These are phyloP conservation scores for Morbakka virulenta DNA, from an alignment of 30 jellyfish, hydroid and myxozoan species.

Conservation along the genomic window DNA sequence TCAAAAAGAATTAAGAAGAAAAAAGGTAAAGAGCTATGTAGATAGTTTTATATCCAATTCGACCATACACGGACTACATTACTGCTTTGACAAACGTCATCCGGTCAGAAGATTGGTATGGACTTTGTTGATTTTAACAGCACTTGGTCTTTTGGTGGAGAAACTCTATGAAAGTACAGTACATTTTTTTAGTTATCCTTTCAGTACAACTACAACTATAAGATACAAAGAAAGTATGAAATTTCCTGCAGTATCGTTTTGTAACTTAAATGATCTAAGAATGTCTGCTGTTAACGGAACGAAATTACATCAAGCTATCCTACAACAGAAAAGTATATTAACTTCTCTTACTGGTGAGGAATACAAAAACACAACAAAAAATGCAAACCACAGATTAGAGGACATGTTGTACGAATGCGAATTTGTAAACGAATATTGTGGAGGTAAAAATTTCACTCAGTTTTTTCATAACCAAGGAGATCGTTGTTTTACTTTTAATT, in stretches of 20 bases:
- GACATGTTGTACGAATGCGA: conserved; percentile 72
- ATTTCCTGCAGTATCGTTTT: conserved; percentile 89
- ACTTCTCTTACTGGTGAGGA: conserved; percentile 55
- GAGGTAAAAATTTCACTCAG: conserved; percentile 53
- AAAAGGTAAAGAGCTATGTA: conserved; percentile 29
- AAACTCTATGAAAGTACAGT: conserved; percentile 79
- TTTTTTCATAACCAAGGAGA: conserved; percentile 89
- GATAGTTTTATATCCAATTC: conserved; percentile 54
- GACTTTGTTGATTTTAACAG: conserved; percentile 64
- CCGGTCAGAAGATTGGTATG: conserved; percentile 67
- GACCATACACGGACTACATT: conserved; percentile 86
- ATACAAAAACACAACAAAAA: conserved; percentile 49
- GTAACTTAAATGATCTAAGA: conserved; percentile 82
- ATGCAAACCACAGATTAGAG: conserved; percentile 77
- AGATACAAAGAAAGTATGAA: conserved; percentile 59
- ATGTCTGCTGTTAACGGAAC: conserved; percentile 65
- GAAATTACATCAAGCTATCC: conserved; percentile 46
- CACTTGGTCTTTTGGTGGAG: conserved; percentile 81
- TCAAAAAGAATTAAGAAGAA: conserved; percentile 19
- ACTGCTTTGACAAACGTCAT: conserved; percentile 72
- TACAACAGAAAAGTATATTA: background rate
- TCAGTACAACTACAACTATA: conserved; percentile 85
- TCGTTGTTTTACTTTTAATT: conserved; percentile 70
- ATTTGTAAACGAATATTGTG: conserved; percentile 27
- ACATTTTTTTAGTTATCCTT: conserved; percentile 75